phyloP scores from a whole-genome alignment of 2,797 vertebrate species.

The Adelosebastes latens region DNA sequence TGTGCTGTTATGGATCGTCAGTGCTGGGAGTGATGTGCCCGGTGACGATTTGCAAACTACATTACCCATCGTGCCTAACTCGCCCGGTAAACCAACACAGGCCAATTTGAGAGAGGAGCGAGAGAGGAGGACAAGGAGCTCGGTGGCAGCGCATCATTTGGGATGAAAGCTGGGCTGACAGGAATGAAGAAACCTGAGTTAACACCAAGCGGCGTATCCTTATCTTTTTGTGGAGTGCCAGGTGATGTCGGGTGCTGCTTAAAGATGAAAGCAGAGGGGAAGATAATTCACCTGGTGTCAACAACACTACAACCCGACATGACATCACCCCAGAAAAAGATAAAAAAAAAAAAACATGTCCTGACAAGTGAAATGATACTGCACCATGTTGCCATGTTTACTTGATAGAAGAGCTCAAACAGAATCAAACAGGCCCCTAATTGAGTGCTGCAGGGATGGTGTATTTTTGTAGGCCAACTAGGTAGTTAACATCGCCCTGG shows the following conservation, averaged over 20 bases:
- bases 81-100: slow-evolving; percentile 10
- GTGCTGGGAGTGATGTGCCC: slow-evolving; percentile 9
- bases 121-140: background rate
- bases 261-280: slow-evolving; percentile 53
- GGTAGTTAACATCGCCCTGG: too few relatives aligned
- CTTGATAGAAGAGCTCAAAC: slow-evolving; percentile 44
- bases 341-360: background rate
- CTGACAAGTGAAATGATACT: slow-evolving; percentile 36
- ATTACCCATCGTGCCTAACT: slow-evolving; percentile 35
- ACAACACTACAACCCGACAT: slow-evolving; percentile 35
- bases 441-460: too few relatives aligned
- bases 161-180: slow-evolving; percentile 46
- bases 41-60: slow-evolving; percentile 25
- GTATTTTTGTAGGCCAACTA: too few relatives aligned
- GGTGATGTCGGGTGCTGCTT: slow-evolving; percentile 46
- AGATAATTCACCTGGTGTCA: slow-evolving; percentile 58
- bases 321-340: slow-evolving; percentile 34
- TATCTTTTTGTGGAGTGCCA: slow-evolving; percentile 38
- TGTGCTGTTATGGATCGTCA: slow-evolving; percentile 12
- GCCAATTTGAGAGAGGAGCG: slow-evolving; percentile 18
- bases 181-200: slow-evolving; percentile 49
- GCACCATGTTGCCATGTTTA: slow-evolving; percentile 37
- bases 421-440: slow-evolving; percentile 22
- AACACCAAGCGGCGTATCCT: slow-evolving; percentile 58
- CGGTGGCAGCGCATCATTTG: slow-evolving; percentile 12